phyloP scores from a whole-genome alignment of 2,888 invertebrate species.

The Perithous albicinctus region DNA sequence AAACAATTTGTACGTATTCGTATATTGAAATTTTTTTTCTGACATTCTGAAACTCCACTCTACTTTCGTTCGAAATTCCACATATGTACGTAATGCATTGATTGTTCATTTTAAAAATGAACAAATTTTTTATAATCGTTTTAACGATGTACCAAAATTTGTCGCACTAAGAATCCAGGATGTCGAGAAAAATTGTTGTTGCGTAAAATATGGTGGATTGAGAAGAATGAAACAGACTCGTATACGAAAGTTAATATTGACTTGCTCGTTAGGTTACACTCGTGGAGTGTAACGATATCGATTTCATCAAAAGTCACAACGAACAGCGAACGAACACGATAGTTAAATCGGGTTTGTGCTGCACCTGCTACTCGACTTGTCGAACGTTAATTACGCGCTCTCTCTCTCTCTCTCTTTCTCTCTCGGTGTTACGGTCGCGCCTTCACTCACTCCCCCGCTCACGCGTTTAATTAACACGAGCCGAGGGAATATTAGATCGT shows the following conservation, averaged over 20 bases:
- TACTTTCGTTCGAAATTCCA: no score
- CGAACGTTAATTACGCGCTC: constrained; percentile 53
- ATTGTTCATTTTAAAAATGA: no score
- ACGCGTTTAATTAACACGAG: constrained; percentile 54
- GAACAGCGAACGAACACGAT: constrained; percentile 11
- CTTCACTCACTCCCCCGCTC: constrained; percentile 19
- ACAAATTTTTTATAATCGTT: no score
- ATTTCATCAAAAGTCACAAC: constrained; percentile 46
- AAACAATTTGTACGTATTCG: no score
- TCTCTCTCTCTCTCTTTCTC: no score
- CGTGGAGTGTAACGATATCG: constrained; percentile 46
- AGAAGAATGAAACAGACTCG: background rate
- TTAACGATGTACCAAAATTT: no score
- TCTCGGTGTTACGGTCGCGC: background rate
- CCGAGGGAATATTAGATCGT: constrained; percentile 38
- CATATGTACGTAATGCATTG: no score
- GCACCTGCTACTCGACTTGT: constrained; percentile 32
- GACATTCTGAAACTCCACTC: no score
- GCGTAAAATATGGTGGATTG: background rate
- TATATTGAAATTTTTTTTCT: no score
- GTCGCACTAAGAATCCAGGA: background rate
- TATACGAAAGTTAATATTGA: constrained; percentile 40
- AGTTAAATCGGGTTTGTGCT: constrained; percentile 31
- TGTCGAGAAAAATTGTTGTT: background rate
- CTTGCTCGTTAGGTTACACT: constrained; percentile 41